Conservation (phyloP, 2,888 invertebrate species). For the Sesamia inferens region DNA sequence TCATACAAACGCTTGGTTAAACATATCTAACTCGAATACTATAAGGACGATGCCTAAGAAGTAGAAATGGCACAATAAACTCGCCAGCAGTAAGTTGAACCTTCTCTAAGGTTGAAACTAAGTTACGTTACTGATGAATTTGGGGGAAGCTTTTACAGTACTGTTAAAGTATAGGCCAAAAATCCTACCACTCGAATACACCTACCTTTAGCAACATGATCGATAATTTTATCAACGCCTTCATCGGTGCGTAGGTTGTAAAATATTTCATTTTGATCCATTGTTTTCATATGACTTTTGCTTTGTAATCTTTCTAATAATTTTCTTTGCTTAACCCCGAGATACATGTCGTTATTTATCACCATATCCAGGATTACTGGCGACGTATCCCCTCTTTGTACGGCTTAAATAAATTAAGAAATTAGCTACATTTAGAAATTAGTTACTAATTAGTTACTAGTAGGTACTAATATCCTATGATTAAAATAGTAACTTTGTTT, state of each 20-base stretch:
- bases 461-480: background rate
- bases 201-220: conserved; percentile 34
- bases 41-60: background rate
- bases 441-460: background rate
- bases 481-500: background rate
- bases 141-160: too few relatives aligned
- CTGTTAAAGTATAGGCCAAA: too few relatives aligned
- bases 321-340: conserved; percentile 1
- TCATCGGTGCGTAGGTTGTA: conserved; percentile 27
- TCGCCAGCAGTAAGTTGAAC: background rate
- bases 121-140: too few relatives aligned
- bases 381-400: conserved; percentile 28
- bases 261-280: conserved; percentile 30
- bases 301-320: conserved; percentile 27
- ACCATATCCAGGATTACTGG: conserved; percentile 36
- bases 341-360: conserved; percentile 35
- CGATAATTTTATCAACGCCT: conserved; percentile 33
- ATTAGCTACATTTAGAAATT: background rate
- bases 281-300: background rate
- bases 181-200: background rate
- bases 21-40: too few relatives aligned
- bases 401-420: conserved; percentile 20
- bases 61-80: background rate
- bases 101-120: background rate
- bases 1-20: too few relatives aligned